Evolutionary conservation across 2,797 vertebrate species (phyloP), one percentile per base, ranked within the genome.

Genomic region (Enteromius argenteus): DNA sequence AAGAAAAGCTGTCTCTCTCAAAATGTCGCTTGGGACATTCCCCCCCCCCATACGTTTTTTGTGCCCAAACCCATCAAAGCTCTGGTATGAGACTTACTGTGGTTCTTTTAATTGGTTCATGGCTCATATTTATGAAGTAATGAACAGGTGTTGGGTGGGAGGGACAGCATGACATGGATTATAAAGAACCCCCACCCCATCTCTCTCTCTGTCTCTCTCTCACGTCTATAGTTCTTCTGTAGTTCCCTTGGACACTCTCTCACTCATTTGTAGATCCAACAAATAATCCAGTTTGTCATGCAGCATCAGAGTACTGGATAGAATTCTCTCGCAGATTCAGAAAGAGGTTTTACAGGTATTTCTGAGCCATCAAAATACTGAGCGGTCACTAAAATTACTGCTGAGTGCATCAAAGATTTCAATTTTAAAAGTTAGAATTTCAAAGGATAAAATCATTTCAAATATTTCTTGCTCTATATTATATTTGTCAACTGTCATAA

Each of bases 121-220:
- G 46, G 60, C 37, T 79, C 77, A 86, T 84, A 88, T 88, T 89
- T 88, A 89, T 79, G 85, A 86, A 84, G 88, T 88, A 87, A 89
- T 88, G 88, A 89, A 91, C 89, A 91, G 88, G 87, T 91, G 89
- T 88, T 85, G 69, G 81, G 81, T 83, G 84, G 85, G 85, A 84
- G 86, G 87, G 77, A 86, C 83, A 86, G 69, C 81, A 79, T 87
- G 85, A 89, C 81, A 75, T 79, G 85, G 83, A 87, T 89, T 88
- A 88, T 67, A 80, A 72, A 66, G 69, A 71, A 86, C 71, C 53
- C 58, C 42, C 56, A 37, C 15, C 60, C 30, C 32, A 44, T 72
- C 58, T 67, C 78, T 67, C 78, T 58, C 49, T 72, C 56, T 66
- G 71, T 51, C 68, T 53, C 44, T 39, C 64, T 67, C 83, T 74